phyloP scores from a whole-genome alignment of 2,888 invertebrate genomes.

The Diabrotica balteata region DNA sequence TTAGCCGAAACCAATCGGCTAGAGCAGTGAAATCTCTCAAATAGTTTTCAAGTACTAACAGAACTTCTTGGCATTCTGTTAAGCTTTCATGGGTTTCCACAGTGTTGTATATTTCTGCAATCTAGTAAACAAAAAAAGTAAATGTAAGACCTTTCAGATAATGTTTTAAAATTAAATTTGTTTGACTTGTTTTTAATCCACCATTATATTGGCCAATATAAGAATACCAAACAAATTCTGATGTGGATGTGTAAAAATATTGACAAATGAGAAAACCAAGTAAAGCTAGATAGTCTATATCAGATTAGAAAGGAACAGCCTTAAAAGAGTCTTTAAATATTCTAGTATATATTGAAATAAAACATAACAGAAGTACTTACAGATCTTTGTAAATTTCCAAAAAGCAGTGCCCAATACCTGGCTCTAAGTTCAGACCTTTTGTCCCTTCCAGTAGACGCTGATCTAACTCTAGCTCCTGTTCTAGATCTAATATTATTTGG shows the following conservation, averaged over 20 bases:
- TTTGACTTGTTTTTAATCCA: too few species aligned
- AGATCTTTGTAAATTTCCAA: conserved; percentile 91
- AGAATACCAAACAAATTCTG: not conserved
- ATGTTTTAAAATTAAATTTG: not conserved
- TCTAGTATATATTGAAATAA: too few species aligned
- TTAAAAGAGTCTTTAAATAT: too few species aligned
- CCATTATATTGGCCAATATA: too few species aligned
- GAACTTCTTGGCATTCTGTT: conserved; percentile 94
- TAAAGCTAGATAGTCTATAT: too few species aligned
- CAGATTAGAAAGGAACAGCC: too few species aligned
- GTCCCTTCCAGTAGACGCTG: conserved; percentile 86
- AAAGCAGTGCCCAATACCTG: conserved; percentile 93
- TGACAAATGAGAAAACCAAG: not conserved
- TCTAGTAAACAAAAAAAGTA: conserved; percentile 55
- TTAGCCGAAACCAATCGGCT: conserved; percentile 91
- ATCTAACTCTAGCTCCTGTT: conserved; percentile 73
- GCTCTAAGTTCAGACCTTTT: conserved; percentile 88
- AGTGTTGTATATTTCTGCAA: conserved; percentile 94
- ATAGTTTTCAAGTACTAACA: conserved; percentile 92
- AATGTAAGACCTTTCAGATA: not conserved
- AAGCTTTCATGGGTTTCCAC: conserved; percentile 94
- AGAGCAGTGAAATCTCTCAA: conserved; percentile 92
- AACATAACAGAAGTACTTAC: conserved; percentile 60
- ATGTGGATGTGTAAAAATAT: not conserved
- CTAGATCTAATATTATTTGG: conserved; percentile 38